These are phyloP conservation scores for Melangyna quadrimaculata DNA, from an alignment of 2,888 invertebrate genomes.

Conservation along the genomic window DNA sequence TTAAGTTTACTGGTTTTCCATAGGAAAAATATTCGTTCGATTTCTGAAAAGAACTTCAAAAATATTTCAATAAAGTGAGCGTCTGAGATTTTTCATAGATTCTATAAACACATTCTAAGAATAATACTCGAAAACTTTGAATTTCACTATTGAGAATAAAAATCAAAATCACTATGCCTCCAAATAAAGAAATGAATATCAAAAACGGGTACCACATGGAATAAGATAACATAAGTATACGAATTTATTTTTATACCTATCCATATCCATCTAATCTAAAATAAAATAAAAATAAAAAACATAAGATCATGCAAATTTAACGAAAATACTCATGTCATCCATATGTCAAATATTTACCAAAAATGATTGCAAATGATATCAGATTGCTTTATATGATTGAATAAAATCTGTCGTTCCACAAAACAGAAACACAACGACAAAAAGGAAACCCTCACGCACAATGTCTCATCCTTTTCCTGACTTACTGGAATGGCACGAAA, in stretches of 20 bases:
- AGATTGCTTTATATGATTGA: constrained; percentile 49
- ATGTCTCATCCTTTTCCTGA: not conserved
- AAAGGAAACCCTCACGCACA: not conserved
- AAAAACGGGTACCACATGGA: not conserved
- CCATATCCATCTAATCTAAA: no score
- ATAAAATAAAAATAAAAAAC: not conserved
- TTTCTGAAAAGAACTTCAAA: no score
- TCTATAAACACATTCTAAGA: no score
- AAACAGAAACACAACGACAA: not conserved
- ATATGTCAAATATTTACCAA: constrained; percentile 27
- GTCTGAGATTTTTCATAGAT: no score
- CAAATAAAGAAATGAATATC: not conserved
- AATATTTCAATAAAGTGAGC: no score
- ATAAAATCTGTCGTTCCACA: constrained; percentile 27
- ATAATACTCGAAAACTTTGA: no score
- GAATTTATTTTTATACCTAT: not conserved
- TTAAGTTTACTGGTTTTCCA: no score
- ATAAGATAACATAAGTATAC: not conserved
- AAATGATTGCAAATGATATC: constrained; percentile 61
- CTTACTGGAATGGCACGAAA: constrained; percentile 2
- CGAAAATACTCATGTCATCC: constrained; percentile 33
- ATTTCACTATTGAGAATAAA: no score
- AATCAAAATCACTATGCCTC: not conserved
- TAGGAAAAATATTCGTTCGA: no score
- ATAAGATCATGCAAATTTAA: not conserved